Base-by-base conservation (phyloP, 2,797 vertebrate genomes). In the Lithobates pipiens region DNA sequence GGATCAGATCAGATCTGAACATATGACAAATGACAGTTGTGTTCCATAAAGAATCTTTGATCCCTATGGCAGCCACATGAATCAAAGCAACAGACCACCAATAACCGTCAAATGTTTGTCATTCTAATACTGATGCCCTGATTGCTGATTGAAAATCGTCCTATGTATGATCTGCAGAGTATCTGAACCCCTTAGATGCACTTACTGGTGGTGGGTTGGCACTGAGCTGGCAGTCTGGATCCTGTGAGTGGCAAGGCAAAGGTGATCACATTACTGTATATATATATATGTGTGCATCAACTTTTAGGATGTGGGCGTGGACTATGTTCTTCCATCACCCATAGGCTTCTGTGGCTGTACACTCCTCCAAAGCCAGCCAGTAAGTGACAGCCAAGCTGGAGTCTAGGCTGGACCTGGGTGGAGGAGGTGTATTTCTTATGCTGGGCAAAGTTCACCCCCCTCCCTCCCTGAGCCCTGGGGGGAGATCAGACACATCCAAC, bases 131-230 rank as follows among this genome's bases (percentile, higher is more conserved):
- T 39, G 39, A 10, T 39, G 39, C 39, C 8, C 15, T 10, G 15
- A 46, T 46, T 46, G 44, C 44, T 46, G 15, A 1, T 15, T 3
- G 13, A 46, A 46, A 46, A 16, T 46, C 11, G 10, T 10, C 13
- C 44, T 15, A 15, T 63, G 57, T 4, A n/a, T 25, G 11, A 25
- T 61, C 16, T 21, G 57, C 65, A 67, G 10, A 11, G 10, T 3
- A 25, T 4, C 10, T 65, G 25, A 11, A 25, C 23, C 61, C 61
- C 65, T 29, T 67, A 46, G 39, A n/a, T 72, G 34, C 16, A 82
- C 80, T 82, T 82, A 82, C 80, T 82, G 50, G 69, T 82, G 50
- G 69, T 82, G 23, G 27, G 69, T 44, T 61, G 69, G 79, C 69
- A 57, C 5, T 71, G 54, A 65, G 63, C 44, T 61, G 50, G 79